A percentile compares a stretch with the other conserved stretches of the same genome.
These are phyloP conservation scores for Microdon myrmicae DNA, from an alignment of 2,888 invertebrate genomes.

Conservation along the genomic window DNA sequence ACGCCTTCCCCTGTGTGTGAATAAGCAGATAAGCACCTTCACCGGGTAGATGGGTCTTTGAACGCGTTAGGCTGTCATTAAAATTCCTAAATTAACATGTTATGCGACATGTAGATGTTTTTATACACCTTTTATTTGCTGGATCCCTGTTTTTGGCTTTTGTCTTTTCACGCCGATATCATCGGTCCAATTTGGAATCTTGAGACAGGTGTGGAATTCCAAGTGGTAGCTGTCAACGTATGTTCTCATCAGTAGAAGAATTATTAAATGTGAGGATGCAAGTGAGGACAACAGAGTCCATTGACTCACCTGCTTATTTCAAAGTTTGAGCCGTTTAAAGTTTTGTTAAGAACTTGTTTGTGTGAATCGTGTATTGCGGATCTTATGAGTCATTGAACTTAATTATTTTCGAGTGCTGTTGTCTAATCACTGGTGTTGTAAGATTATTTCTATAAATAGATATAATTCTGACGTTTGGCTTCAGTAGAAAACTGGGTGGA, in stretches of 20 bases:
- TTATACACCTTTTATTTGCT: constrained; percentile 1
- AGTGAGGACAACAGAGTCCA: too few species aligned
- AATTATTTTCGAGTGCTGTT: too few species aligned
- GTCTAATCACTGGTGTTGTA: too few species aligned
- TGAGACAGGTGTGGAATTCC: constrained; percentile 46
- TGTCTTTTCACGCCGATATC: constrained; percentile 9
- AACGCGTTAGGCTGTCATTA: constrained; percentile 36
- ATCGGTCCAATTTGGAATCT: constrained; percentile 5
- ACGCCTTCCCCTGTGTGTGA: neutral
- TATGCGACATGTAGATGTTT: constrained; percentile 33
- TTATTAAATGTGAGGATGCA: constrained; percentile 22
- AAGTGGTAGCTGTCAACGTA: constrained; percentile 38
- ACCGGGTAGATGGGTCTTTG: neutral
- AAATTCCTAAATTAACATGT: constrained; percentile 46
- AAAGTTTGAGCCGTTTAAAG: too few species aligned
- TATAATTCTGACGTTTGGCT: too few species aligned
- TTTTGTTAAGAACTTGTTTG: too few species aligned
- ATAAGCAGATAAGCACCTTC: neutral
- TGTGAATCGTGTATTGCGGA: too few species aligned
- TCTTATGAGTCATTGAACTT: too few species aligned
- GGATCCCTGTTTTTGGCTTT: constrained; percentile 6
- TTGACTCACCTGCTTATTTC: too few species aligned
- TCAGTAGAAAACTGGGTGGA: too few species aligned
- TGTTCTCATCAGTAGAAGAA: constrained; percentile 19
- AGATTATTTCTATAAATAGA: too few species aligned